Evolutionary conservation across 2,113 vertebrate genomes (phyloP), one percentile per base, ranked within the genome.

Genomic region (Puffinus mauretanicus): DNA sequence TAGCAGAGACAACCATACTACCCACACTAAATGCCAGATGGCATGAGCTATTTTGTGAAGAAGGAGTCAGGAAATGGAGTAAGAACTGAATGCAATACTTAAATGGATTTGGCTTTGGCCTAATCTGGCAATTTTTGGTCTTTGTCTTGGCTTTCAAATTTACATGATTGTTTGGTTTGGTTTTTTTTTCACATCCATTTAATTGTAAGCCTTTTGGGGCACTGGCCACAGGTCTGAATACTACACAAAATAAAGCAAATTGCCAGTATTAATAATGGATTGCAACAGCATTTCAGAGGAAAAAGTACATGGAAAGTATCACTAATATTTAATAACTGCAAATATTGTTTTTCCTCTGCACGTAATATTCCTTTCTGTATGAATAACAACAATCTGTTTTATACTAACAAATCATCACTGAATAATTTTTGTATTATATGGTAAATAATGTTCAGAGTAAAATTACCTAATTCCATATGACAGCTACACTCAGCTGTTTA

Each of bases 401-500:
- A 18, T 49, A 40, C 36, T 72, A 85, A 85, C 36, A 69, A 84
- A 72, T 73, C 21, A 32, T 22, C 69, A 36, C 24, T 24, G 72
- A 80, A 66, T 86, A 66, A 83, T 77, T 86, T 62, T 79, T 26
- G 65, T 93, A 69, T 90, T 86, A 42, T 42, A 78, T 14, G 46
- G 25, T 65, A 90, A 90, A 49, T 36, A 88, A 70, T 26, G 24
- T 26, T 86, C 49, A 6, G 6, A 83, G 82, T 77, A 54, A 88
- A 94, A 91, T 69, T 62, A 58, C 40, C 55, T 81, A 75, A 83
- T 75, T 94, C 60, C 5, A 0, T 36, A 15, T 24, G 64, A 83
- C 76, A 88, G 58, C n/a, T 71, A 62, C 69, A 78, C 86, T 88
- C 58, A 90, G 47, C 61, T 86, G 29, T 64, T 96, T 69, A 67